Evolutionary conservation across 2,113 vertebrate genomes (phyloP), one percentile per base, ranked within the genome.

Genomic region (Rhinogobius similis): DNA sequence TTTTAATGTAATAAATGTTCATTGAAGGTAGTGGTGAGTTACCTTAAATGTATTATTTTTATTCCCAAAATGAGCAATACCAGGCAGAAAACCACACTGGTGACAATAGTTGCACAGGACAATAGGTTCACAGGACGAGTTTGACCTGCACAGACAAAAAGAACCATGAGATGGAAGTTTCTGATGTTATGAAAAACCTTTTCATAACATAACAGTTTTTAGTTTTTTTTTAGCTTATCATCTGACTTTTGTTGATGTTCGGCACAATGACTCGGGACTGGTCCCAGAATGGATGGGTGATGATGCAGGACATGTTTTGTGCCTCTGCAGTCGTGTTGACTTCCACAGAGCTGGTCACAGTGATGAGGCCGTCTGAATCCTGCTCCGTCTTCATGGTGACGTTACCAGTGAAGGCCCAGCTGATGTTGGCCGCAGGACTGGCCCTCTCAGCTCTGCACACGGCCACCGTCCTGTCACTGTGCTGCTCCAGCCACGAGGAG

Each of bases 391-490:
- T 0, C 24, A 0, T 50, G 5, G 18, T 0, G 0, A n/a, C 20
- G 6, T 78, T 83, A 59, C 36, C 71, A 0, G 0, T 0, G 0
- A 70, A 27, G 65, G 44, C 79, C 92, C 92, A 94, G 18, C 59
- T 75, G 66, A 94, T 82, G 43, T 44, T 79, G 70, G 91, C 89
- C 10, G 72, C 72, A 56, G 85, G 87, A 55, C 83, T 86, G 55
- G 87, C 91, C 46, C 75, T 39, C 41, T 70, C 82, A 18, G 91
- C 90, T 62, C 2, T 67, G 70, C 93, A 94, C 41, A 93, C 70
- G 8, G 86, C 91, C 56, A 82, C 63, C n/a, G 1, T 63, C 62
- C 23, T 53, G 23, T 70, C 68, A 23, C 9, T 27, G 4, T 29
- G 6, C 11, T 0, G 0, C 46, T 88, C 78, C 3, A 89, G 7